Conservation (phyloP, 2,888 invertebrate species). For the Nomada ferruginata region DNA sequence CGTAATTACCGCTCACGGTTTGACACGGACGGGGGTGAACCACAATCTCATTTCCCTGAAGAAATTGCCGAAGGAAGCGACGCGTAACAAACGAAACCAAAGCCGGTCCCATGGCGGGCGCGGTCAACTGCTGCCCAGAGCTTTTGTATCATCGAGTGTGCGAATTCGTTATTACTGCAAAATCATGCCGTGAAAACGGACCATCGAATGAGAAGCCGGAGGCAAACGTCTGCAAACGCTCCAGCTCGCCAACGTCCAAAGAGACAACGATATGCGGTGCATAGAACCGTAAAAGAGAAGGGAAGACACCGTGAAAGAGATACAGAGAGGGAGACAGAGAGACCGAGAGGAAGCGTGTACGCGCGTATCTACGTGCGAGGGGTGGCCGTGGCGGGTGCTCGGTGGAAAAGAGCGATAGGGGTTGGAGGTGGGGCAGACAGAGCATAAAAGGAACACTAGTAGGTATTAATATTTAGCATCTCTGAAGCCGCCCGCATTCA, state of each 20-base stretch:
- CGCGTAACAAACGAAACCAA: neutral
- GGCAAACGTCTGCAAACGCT: slow-evolving; percentile 63
- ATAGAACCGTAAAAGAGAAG: slow-evolving; percentile 39
- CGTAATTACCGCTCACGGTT: neutral
- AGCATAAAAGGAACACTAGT: slow-evolving; percentile 82
- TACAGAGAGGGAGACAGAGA: slow-evolving; percentile 25
- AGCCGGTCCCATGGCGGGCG: slow-evolving; percentile 14
- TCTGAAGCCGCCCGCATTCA: slow-evolving; percentile 82
- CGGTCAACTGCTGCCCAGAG: slow-evolving; percentile 29
- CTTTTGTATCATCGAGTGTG: slow-evolving; percentile 47
- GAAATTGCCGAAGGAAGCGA: slow-evolving; percentile 6
- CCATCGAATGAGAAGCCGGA: slow-evolving; percentile 65
- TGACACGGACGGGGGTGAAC: neutral
- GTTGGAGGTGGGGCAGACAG: slow-evolving; percentile 71
- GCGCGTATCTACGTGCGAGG: slow-evolving; percentile 24
- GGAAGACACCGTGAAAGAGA: slow-evolving; percentile 53
- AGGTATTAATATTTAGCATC: slow-evolving; percentile 84
- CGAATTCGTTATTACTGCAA: slow-evolving; percentile 53
- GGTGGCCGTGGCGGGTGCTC: slow-evolving; percentile 23
- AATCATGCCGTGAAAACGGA: slow-evolving; percentile 51
- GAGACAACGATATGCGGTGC: slow-evolving; percentile 55
- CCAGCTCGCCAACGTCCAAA: slow-evolving; percentile 64
- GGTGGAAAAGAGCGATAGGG: slow-evolving; percentile 73
- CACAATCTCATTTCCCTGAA: neutral
- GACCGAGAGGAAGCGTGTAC: slow-evolving; percentile 40